phyloP scores from a whole-genome alignment of 37 sponge, comb jelly and placozoan species.

The Halisarca cf. caerulea region DNA sequence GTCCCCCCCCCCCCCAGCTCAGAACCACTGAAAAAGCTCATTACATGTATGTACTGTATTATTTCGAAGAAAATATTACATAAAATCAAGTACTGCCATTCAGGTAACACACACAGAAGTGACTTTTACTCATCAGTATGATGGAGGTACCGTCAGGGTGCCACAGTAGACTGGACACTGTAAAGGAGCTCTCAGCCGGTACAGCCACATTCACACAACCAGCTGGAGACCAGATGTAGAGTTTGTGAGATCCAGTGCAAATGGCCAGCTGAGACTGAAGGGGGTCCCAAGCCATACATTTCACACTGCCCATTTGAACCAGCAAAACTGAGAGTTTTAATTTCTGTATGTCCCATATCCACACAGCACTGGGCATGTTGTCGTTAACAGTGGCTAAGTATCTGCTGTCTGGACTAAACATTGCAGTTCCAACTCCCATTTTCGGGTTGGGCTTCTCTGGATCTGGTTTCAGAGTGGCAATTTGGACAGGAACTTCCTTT shows the following conservation, averaged over 20 bases:
- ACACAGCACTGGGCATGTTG: constrained; percentile 92
- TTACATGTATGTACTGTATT: too few species aligned
- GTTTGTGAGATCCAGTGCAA: constrained; percentile 71
- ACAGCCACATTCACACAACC: constrained; percentile 80
- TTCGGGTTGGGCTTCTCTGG: constrained; percentile 90
- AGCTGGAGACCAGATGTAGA: constrained; percentile 93
- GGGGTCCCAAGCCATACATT: constrained; percentile 86
- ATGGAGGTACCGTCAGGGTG: constrained; percentile 79
- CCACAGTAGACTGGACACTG: constrained; percentile 70
- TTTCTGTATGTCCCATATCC: constrained; percentile 88
- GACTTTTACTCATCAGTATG: constrained; percentile 65
- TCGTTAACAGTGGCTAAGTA: constrained; percentile 90
- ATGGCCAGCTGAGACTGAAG: constrained; percentile 77
- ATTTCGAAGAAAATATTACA: too few species aligned
- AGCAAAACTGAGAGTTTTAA: constrained; percentile 65
- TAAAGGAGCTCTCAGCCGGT: constrained; percentile 60
- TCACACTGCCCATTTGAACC: constrained; percentile 63
- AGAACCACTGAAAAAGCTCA: too few species aligned
- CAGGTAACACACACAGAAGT: constrained; percentile 89
- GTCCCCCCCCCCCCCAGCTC: too few species aligned
- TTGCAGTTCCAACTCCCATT: constrained; percentile 76
- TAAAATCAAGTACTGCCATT: constrained; percentile 11
- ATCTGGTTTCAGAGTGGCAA: constrained; percentile 72
- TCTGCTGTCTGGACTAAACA: constrained; percentile 78
- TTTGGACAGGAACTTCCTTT: constrained; percentile 31